These are phyloP conservation scores for Platichthys stellatus DNA, from an alignment of 2,113 vertebrate genomes.

Conservation along the genomic window DNA sequence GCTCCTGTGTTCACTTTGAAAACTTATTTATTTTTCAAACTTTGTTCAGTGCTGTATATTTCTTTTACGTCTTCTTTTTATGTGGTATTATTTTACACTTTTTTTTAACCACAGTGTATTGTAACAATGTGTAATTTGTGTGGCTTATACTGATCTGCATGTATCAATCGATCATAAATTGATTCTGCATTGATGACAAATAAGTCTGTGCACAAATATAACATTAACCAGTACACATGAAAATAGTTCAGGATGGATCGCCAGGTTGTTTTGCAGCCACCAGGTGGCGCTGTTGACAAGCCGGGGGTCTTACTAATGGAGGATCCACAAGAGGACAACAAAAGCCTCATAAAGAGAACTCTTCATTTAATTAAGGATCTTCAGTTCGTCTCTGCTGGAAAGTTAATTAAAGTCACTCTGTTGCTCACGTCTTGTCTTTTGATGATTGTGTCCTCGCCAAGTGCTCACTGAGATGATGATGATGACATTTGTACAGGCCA, in stretches of 20 bases:
- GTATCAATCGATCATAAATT: constrained; percentile 35
- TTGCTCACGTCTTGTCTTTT: constrained; percentile 12
- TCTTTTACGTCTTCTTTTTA: constrained; percentile 31
- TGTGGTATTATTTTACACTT: constrained; percentile 26
- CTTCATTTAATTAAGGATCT: not conserved
- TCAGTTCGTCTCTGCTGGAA: constrained; percentile 7
- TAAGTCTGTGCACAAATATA: constrained; percentile 14
- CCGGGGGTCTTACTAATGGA: not conserved
- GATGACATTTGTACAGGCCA: too few relatives aligned
- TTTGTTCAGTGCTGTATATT: constrained; percentile 36
- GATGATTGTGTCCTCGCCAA: constrained; percentile 20
- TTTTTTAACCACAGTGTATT: constrained; percentile 10
- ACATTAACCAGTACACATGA: not conserved
- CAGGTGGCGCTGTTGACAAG: constrained; percentile 48
- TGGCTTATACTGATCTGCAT: constrained; percentile 63
- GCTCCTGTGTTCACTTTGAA: constrained; percentile 38
- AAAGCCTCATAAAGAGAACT: not conserved
- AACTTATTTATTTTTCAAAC: constrained; percentile 2
- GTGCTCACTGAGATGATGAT: constrained; percentile 5
- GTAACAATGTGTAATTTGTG: constrained; percentile 27
- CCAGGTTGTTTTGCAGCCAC: constrained; percentile 27
- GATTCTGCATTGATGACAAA: constrained; percentile 11
- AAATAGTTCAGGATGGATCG: not conserved
- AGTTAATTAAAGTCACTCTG: constrained; percentile 16
- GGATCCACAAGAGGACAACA: not conserved